phyloP scores from a whole-genome alignment of 2,797 vertebrate species.

The Oreonectes daqikongensis region DNA sequence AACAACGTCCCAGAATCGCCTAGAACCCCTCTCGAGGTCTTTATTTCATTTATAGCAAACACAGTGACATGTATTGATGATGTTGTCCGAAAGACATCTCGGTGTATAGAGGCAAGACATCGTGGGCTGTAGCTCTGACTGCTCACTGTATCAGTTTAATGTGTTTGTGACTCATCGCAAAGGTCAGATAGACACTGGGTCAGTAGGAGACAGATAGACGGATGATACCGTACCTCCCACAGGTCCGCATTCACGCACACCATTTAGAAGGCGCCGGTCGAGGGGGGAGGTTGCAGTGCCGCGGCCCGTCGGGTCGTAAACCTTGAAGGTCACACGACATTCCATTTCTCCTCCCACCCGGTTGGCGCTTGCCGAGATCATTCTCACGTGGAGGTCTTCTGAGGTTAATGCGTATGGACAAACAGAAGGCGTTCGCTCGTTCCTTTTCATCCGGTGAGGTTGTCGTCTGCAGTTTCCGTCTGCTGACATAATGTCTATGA shows the following conservation, averaged over 20 bases:
- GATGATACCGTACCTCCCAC: slow-evolving; percentile 9
- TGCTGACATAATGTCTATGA: slow-evolving; percentile 66
- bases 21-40: background rate
- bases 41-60: background rate
- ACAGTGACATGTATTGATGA: background rate
- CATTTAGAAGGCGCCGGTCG: slow-evolving; percentile 29
- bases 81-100: background rate
- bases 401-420: slow-evolving; percentile 62
- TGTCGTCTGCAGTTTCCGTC: slow-evolving; percentile 58
- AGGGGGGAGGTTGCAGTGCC: slow-evolving; percentile 4
- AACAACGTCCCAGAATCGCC: background rate
- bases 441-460: slow-evolving; percentile 44
- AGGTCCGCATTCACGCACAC: slow-evolving; percentile 15
- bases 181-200: slow-evolving; percentile 38
- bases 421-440: slow-evolving; percentile 54
- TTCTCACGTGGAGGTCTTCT: slow-evolving; percentile 44
- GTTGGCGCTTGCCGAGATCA: slow-evolving; percentile 55
- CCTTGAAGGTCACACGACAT: slow-evolving; percentile 71
- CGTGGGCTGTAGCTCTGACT: background rate
- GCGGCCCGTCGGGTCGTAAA: slow-evolving; percentile 47
- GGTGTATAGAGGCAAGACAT: background rate
- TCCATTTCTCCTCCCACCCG: slow-evolving; percentile 60
- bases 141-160: slow-evolving; percentile 15
- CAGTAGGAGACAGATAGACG: slow-evolving; percentile 11
- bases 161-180: slow-evolving; percentile 42